These are phyloP conservation scores for Eira barbara DNA, from an alignment of 2,113 vertebrate species.

Conservation along the genomic window DNA sequence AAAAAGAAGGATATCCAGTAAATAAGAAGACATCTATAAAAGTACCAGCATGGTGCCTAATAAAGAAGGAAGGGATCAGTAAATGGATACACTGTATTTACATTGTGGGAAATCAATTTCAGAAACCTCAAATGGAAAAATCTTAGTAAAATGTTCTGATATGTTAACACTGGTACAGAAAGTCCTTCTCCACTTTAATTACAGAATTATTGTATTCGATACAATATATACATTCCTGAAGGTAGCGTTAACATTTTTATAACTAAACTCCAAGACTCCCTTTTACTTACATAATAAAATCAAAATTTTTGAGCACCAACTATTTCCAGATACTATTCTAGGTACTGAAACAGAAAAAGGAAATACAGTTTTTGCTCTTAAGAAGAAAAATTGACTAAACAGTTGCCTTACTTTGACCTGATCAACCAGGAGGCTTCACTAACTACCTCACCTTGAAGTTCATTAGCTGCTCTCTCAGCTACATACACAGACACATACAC, in stretches of 20 bases:
- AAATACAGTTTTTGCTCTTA: background rate
- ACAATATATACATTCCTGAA: background rate
- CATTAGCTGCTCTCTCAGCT: background rate
- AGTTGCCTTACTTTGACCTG: background rate
- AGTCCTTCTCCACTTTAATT: too few species aligned
- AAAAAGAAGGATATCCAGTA: background rate
- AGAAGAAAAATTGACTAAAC: background rate
- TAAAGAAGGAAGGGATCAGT: background rate
- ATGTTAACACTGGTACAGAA: background rate
- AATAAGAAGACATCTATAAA: background rate
- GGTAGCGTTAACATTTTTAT: background rate
- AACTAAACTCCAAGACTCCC: background rate
- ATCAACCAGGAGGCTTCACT: background rate
- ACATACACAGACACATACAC: background rate
- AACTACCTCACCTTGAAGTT: background rate
- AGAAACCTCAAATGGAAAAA: slow-evolving; percentile 13
- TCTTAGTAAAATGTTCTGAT: background rate
- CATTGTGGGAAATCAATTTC: background rate
- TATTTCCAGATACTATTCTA: background rate
- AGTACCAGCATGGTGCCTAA: background rate
- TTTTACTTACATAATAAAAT: background rate
- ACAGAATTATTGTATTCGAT: background rate
- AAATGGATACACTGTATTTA: background rate
- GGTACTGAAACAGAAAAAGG: background rate
- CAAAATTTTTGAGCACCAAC: background rate